These are phyloP conservation scores for Yponomeuta cagnagella DNA, from an alignment of 2,888 invertebrate species.

Conservation along the genomic window DNA sequence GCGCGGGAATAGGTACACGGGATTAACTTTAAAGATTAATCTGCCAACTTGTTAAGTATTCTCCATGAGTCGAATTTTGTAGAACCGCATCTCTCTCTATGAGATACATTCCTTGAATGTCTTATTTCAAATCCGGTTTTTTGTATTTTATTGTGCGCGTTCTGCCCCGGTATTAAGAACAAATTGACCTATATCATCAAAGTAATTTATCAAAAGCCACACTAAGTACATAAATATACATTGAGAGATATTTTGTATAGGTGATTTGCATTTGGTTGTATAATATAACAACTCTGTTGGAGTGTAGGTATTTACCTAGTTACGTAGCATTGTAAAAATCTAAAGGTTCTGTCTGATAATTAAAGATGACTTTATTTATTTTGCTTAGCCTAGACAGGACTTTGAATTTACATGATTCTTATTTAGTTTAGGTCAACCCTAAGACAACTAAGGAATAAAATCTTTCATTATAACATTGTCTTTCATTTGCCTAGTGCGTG, in stretches of 20 bases:
- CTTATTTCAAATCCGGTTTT: too few species aligned
- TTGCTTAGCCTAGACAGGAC: conserved; percentile 52
- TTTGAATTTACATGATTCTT: conserved; percentile 47
- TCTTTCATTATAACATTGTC: conserved; percentile 25
- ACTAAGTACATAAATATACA: conserved; percentile 32
- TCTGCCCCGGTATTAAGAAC: conserved; percentile 12
- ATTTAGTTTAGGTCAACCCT: conserved; percentile 40
- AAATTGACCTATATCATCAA: conserved; percentile 18
- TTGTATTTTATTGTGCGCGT: neutral
- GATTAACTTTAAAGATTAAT: too few species aligned
- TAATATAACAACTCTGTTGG: conserved; percentile 48
- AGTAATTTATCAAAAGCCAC: conserved; percentile 35
- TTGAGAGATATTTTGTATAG: conserved; percentile 65
- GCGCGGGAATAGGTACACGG: too few species aligned
- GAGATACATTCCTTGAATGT: neutral
- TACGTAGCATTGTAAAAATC: conserved; percentile 56
- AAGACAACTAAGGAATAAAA: conserved; percentile 53
- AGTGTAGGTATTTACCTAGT: conserved; percentile 37
- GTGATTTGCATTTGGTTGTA: conserved; percentile 68
- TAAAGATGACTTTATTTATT: conserved; percentile 61
- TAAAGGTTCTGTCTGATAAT: conserved; percentile 54
- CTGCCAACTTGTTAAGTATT: too few species aligned
- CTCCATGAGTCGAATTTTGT: too few species aligned
- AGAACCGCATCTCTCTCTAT: too few species aligned
- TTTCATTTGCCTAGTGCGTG: conserved; percentile 5